These are phyloP conservation scores for Melieria picta DNA, from an alignment of 2,888 invertebrate species.

Conservation along the genomic window DNA sequence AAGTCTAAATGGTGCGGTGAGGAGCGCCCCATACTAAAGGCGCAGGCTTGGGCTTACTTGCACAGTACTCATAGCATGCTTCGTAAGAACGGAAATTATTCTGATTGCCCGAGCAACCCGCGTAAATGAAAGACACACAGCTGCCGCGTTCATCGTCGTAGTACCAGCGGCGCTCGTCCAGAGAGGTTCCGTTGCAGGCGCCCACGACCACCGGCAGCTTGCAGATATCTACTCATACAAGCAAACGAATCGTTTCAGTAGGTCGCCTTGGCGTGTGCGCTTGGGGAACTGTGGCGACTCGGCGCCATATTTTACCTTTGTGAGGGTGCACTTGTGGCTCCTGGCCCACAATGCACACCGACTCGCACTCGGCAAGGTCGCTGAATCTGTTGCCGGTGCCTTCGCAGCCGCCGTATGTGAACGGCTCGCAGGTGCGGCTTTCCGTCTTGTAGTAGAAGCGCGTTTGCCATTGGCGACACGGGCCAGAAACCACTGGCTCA, in stretches of 20 bases:
- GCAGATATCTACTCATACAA: slow-evolving; percentile 71
- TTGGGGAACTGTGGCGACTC: background rate
- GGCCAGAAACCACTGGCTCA: slow-evolving; percentile 74
- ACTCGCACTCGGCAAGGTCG: slow-evolving; percentile 77
- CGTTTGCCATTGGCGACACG: slow-evolving; percentile 73
- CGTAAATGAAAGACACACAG: slow-evolving; percentile 84
- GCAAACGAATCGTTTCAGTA: slow-evolving; percentile 29
- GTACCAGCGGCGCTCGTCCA: slow-evolving; percentile 74
- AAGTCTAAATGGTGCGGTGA: slow-evolving; percentile 39
- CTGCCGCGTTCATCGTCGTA: slow-evolving; percentile 75
- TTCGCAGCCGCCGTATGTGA: slow-evolving; percentile 83
- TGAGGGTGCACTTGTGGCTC: slow-evolving; percentile 65
- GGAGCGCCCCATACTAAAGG: slow-evolving; percentile 13
- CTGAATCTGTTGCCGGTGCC: slow-evolving; percentile 89
- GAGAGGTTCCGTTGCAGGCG: slow-evolving; percentile 67
- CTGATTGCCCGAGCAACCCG: slow-evolving; percentile 87
- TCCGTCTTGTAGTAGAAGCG: slow-evolving; percentile 75
- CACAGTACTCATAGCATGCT: slow-evolving; percentile 75
- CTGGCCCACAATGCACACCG: slow-evolving; percentile 73
- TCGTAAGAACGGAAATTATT: slow-evolving; percentile 84
- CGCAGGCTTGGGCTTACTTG: slow-evolving; percentile 57
- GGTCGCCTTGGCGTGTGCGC: too few relatives aligned
- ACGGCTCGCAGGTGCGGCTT: slow-evolving; percentile 74
- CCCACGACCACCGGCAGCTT: slow-evolving; percentile 73
- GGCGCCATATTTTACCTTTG: slow-evolving; percentile 55